Base-by-base conservation (phyloP, 2,113 vertebrate species). In the Hepsetus odoe region DNA sequence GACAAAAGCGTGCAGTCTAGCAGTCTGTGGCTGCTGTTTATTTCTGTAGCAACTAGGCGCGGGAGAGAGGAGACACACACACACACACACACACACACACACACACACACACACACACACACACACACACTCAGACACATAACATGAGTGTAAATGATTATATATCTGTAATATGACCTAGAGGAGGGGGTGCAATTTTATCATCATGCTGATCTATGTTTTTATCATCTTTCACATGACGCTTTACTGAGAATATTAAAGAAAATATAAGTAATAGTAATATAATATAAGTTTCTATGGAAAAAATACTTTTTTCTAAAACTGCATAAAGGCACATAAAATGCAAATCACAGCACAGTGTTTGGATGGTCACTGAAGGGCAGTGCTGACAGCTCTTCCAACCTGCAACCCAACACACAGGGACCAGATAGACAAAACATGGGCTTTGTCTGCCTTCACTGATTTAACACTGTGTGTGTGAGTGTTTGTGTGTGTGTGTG, bases 1-100 rank as follows among this genome's bases (percentile, higher is more conserved):
- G 80, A 85, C 70, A 75, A 82, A 80, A 74, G 82, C 49, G 70
- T 69, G 73, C 73, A 70, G 71, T 83, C 78, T 35, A 77, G 79
- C 69, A 55, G 77, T 66, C 77, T 72, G 73, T 69, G 84, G 73
- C 61, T 74, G 74, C 70, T 79, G 64, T 83, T 79, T 83, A 76
- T 85, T 83, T 85, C 82, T 83, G 84, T 80, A 74, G 74, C 84
- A 32, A 61, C n/a, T 28, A 38, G 20, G 46, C 32, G 62, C 46
- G 33, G 44, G 24, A 40, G 51, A 38, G 69, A 55, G 38, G 24
- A 35, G 61, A 49, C 38, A n/a, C n/a, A n/a, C n/a, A n/a, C 65
- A 74, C 20, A 42, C 28, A 55, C 32, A 62, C 35, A 44, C 18
- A n/a, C 53, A 73, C 28, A 66, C 35, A 56, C 51, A 77, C 26